Evolutionary conservation across 1,140 invertebrate species (phyloP), one percentile per base, ranked within the genome.

Genomic region (Brachionus asplanchnoidis): DNA sequence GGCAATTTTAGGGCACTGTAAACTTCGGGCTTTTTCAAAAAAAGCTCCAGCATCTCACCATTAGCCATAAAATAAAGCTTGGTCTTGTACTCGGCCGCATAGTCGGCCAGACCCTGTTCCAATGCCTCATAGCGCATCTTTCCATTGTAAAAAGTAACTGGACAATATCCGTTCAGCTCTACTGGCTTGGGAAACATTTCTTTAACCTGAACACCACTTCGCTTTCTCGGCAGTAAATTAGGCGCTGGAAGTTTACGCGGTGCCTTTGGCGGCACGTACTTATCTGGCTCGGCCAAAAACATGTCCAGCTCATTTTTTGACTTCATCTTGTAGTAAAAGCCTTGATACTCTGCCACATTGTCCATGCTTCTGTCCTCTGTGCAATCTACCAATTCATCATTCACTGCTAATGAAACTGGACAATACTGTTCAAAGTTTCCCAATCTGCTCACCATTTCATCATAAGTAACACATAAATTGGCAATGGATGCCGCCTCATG

Each of bases 381-480:
- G 79, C 89, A 90, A 86, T 90, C 89, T 5, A 89, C 87, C 3
- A 90, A 87, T 85, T 90, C 89, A 36, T 87, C 87, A 14, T 87
- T 42, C 9, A 86, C 28, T n/a, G 87, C 87, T 28, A 90, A 83
- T 84, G 88, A 89, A 17, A 90, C 90, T 7, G 90, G 90, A 87
- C 90, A 90, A 86, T 90, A 90, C 84, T 90, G 86, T 23, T 86
- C 87, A 87, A 87, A 90, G 75, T 89, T 87, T 53, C 89, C 88
- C n/a, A 90, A 65, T n/a, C 88, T 85, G 20, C 87, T 85, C 6
- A 86, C 23, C 85, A 90, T 90, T 85, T 90, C 89, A n/a, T 85
- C 85, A 9, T 88, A 88, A 36, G 88, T 89, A 70, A 90, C 89
- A 85, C 89, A 89, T 86, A 90, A 86, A 78, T 89, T 87, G 17